Conservation (phyloP, 1,140 invertebrate species). For the Hylaeus anthracinus region DNA sequence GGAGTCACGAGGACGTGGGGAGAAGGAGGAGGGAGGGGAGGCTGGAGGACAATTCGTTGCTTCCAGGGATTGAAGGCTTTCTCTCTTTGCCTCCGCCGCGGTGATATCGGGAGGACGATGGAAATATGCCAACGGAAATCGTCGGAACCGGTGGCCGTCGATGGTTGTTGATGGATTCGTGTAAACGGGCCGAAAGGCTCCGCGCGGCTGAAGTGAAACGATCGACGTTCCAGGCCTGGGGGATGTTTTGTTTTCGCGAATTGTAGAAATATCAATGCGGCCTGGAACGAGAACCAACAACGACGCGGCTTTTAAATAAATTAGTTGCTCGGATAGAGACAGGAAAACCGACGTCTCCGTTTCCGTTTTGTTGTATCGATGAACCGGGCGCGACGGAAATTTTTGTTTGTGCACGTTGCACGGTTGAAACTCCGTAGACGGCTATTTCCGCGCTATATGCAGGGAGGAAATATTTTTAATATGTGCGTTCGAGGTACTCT, state of each 20-base stretch:
- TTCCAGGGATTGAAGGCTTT: constrained; percentile 50
- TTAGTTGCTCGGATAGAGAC: background rate
- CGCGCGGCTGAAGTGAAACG: background rate
- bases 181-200: constrained; percentile 16
- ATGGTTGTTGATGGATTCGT: constrained; percentile 45
- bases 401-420: too few species aligned
- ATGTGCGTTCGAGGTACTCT: too few species aligned
- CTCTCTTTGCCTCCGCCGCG: constrained; percentile 44
- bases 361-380: too few species aligned
- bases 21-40: background rate
- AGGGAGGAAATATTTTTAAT: too few species aligned
- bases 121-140: constrained; percentile 49
- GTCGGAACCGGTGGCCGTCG: constrained; percentile 35
- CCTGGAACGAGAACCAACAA: background rate
- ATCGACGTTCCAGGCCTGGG: background rate
- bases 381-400: too few species aligned
- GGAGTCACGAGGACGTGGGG: constrained; percentile 8
- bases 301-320: background rate
- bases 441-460: too few species aligned
- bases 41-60: constrained; percentile 46
- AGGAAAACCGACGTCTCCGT: too few species aligned
- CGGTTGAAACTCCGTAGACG: too few species aligned
- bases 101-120: constrained; percentile 39
- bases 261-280: background rate
- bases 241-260: background rate